Percentiles rank a stretch among this genome's conserved stretches.
These are phyloP conservation scores for Macheiramphus alcinus DNA, from an alignment of 2,113 vertebrate genomes.

Conservation along the genomic window DNA sequence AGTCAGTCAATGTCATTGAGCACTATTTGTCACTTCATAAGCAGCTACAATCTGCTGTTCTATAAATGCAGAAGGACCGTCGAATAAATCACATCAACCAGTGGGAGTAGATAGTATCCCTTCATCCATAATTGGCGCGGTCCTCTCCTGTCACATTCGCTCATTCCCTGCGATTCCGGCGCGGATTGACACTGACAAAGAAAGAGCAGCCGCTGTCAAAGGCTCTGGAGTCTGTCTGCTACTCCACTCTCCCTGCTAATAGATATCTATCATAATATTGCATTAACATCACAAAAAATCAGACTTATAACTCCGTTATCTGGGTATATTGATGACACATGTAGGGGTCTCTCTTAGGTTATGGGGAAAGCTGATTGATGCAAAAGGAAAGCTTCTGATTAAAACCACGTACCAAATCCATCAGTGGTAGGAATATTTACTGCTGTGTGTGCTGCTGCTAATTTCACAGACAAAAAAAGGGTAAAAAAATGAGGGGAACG, in stretches of 20 bases:
- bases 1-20: constrained; percentile 89
- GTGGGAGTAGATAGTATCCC: constrained; percentile 81
- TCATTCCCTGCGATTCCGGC: constrained; percentile 74
- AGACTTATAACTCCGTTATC: constrained; percentile 29
- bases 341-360: background rate
- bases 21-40: constrained; percentile 83
- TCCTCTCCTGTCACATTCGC: constrained; percentile 80
- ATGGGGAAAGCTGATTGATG: constrained; percentile 59
- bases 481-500: background rate
- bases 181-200: constrained; percentile 81
- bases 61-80: constrained; percentile 80
- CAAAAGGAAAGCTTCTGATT: constrained; percentile 63
- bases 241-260: constrained; percentile 53
- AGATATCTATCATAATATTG: constrained; percentile 72
- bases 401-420: background rate
- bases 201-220: constrained; percentile 79
- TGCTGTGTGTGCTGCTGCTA: background rate
- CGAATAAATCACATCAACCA: constrained; percentile 90
- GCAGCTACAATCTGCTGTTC: constrained; percentile 74
- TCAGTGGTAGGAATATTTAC: background rate
- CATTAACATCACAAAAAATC: constrained; percentile 55
- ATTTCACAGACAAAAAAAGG: background rate
- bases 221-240: constrained; percentile 72
- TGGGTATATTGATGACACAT: constrained; percentile 1
- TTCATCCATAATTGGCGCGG: constrained; percentile 89